Percentiles rank a stretch among this genome's conserved stretches.
phyloP scores from a whole-genome alignment of 2,888 invertebrate species.

The Lottia gigantea region DNA sequence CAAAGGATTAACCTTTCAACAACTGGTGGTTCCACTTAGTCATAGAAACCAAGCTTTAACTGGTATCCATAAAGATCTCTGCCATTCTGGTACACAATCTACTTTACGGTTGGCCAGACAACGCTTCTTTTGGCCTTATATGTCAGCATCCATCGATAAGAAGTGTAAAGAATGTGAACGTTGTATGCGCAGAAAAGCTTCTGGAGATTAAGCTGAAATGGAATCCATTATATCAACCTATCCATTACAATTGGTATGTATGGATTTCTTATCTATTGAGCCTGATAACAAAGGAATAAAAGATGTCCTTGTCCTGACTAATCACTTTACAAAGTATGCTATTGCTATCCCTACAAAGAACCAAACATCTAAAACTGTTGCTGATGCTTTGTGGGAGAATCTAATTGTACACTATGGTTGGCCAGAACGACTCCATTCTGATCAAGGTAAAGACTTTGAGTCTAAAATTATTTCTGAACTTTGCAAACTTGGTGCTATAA shows the following conservation, averaged over 20 bases:
- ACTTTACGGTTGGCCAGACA: background rate
- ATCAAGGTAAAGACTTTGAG: conserved; percentile 32
- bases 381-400: conserved; percentile 24
- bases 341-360: conserved; percentile 28
- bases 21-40: background rate
- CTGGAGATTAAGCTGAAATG: background rate
- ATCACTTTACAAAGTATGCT: conserved; percentile 27
- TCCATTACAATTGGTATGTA: conserved; percentile 34
- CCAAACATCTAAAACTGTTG: conserved; percentile 27
- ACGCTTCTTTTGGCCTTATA: conserved; percentile 39
- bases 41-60: background rate
- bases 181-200: conserved; percentile 20
- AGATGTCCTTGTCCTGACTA: conserved; percentile 20
- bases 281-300: conserved; percentile 29
- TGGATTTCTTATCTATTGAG: conserved; percentile 46
- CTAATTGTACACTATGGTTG: conserved; percentile 32
- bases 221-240: conserved; percentile 29
- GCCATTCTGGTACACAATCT: background rate
- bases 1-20: background rate
- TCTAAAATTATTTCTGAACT: conserved; percentile 27
- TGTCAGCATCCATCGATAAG: conserved; percentile 29
- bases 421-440: conserved; percentile 27
- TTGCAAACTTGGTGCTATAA: conserved; percentile 22
- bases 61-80: background rate
- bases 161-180: conserved; percentile 32